Evolutionary conservation across 2,797 vertebrate genomes (phyloP).

Genomic region (Gephyroberyx darwinii): DNA sequence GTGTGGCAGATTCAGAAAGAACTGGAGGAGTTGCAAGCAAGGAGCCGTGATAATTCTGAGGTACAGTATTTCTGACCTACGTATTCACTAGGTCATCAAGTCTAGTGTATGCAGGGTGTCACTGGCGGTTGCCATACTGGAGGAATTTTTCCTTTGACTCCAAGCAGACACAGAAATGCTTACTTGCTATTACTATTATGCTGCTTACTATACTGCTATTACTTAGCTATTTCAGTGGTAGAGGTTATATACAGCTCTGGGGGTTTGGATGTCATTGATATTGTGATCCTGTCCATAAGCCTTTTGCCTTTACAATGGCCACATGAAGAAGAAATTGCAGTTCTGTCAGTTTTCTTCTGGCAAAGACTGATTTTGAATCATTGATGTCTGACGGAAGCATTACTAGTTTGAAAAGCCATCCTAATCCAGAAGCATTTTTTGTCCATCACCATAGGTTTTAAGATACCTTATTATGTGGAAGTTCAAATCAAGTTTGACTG

Average conservation of each 20-base stretch:
- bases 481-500: conserved; percentile 57
- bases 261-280: conserved; percentile 34
- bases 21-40: conserved; percentile 85
- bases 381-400: conserved; percentile 58
- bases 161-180: conserved; percentile 38
- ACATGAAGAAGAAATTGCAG: conserved; percentile 43
- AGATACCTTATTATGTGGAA: conserved; percentile 25
- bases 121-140: conserved; percentile 6
- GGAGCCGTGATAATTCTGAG: conserved; percentile 66
- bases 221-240: conserved; percentile 22
- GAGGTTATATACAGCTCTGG: conserved; percentile 20
- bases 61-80: conserved; percentile 49
- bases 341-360: conserved; percentile 40
- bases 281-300: conserved; percentile 56
- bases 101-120: conserved; percentile 26
- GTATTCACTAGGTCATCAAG: conserved; percentile 27
- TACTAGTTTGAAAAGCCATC: conserved; percentile 48
- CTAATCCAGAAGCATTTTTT: conserved; percentile 40
- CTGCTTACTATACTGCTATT: too few relatives aligned
- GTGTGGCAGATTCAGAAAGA: conserved; percentile 91
- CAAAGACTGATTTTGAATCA: conserved; percentile 16
- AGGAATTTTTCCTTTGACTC: conserved; percentile 1
- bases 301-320: conserved; percentile 33
- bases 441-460: conserved; percentile 3
- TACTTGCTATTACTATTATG: too few relatives aligned